Percentiles rank a stretch among this genome's conserved stretches.
These are phyloP conservation scores for Mallotus villosus DNA, from an alignment of 2,797 vertebrate species.

Conservation along the genomic window DNA sequence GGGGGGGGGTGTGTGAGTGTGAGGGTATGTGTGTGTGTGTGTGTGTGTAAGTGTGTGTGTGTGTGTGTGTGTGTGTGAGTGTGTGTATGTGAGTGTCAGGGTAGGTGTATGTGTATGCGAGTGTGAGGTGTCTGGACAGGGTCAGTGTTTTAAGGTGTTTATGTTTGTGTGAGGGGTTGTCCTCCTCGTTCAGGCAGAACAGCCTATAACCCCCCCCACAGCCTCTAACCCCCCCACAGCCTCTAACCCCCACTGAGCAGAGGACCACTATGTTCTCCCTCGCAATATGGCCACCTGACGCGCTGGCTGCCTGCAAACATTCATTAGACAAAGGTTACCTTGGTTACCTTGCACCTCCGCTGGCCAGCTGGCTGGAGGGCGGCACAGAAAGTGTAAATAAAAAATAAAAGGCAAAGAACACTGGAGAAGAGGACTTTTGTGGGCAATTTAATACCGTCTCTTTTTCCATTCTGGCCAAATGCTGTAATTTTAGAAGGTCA, in stretches of 20 bases:
- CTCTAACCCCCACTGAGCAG: conserved; percentile 58
- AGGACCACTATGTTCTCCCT: conserved; percentile 53
- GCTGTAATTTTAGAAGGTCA: conserved; percentile 61
- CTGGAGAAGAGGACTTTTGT: conserved; percentile 40
- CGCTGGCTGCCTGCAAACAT: conserved; percentile 63
- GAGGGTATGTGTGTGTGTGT: no score
- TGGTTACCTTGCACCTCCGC: conserved; percentile 75
- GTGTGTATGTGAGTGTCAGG: no score
- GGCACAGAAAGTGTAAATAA: conserved; percentile 40
- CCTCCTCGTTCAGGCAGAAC: neutral
- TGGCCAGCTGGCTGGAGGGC: conserved; percentile 56
- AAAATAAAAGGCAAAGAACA: conserved; percentile 36
- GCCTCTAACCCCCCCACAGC: conserved; percentile 40
- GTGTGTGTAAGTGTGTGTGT: no score
- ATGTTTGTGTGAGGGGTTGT: neutral
- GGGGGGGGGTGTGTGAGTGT: neutral
- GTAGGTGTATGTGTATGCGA: no score
- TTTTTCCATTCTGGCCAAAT: conserved; percentile 45
- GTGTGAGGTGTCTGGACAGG: neutral
- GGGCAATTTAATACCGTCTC: conserved; percentile 49
- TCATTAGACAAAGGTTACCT: conserved; percentile 82
- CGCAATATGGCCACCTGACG: conserved; percentile 65
- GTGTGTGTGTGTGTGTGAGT: no score
- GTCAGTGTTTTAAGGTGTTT: neutral
- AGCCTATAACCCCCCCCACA: conserved; percentile 45